These are phyloP conservation scores for Mactra quadrangularis DNA, from an alignment of 1,140 invertebrate species.

Conservation along the genomic window DNA sequence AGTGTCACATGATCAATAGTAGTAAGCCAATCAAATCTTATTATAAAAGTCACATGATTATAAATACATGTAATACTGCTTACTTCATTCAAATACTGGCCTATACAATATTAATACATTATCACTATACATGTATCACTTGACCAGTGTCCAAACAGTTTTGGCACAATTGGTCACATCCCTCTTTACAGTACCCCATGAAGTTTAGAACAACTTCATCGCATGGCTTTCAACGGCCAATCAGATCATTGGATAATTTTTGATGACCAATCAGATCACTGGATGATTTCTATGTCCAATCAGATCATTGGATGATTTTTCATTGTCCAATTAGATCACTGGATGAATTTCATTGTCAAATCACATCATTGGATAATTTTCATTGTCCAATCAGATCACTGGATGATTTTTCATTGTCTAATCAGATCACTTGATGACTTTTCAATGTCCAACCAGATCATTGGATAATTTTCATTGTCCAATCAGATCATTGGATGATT, in stretches of 20 bases:
- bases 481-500: slow-evolving; percentile 35
- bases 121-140: no score
- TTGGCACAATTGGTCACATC: no score
- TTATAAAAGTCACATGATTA: no score
- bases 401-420: slow-evolving; percentile 1
- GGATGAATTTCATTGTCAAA: slow-evolving; percentile 1
- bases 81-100: no score
- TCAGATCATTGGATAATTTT: not conserved
- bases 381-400: slow-evolving; percentile 21
- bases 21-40: no score
- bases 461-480: not conserved
- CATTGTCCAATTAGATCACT: no score
- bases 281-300: slow-evolving; percentile 14
- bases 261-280: not conserved
- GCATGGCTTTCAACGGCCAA: slow-evolving; percentile 24
- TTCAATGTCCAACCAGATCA: not conserved
- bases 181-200: slow-evolving; percentile 9
- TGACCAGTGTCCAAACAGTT: no score
- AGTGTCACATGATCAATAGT: no score
- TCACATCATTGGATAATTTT: not conserved
- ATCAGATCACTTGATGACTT: not conserved
- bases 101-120: no score
- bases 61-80: no score
- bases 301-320: no score
- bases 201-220: not conserved